These are phyloP conservation scores for Onychorhynchus coronatus DNA, from an alignment of 2,113 vertebrate species.

Conservation along the genomic window DNA sequence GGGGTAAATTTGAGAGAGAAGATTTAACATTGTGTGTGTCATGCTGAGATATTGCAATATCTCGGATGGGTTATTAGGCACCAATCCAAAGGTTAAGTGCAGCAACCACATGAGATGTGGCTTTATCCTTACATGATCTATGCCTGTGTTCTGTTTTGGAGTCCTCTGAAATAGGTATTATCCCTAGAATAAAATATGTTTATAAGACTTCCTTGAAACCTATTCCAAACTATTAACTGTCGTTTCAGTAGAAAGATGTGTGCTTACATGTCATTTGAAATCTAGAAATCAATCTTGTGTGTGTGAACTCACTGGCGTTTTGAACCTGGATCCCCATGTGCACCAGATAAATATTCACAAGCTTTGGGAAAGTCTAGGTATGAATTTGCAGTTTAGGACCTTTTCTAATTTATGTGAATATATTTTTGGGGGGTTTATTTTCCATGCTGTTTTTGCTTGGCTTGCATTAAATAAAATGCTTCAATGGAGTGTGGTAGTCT, in stretches of 20 bases:
- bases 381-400: neutral
- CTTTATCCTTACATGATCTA: constrained; percentile 63
- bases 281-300: neutral
- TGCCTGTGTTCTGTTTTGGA: neutral
- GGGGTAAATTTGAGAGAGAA: constrained; percentile 60
- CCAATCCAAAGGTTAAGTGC: constrained; percentile 64
- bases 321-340: neutral
- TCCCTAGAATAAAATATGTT: neutral
- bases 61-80: constrained; percentile 66
- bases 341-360: constrained; percentile 3
- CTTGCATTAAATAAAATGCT: constrained; percentile 65
- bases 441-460: constrained; percentile 54
- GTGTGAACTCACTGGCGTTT: neutral
- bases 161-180: neutral
- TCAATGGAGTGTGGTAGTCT: constrained; percentile 60
- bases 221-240: neutral
- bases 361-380: neutral
- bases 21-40: constrained; percentile 63
- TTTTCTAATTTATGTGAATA: constrained; percentile 35
- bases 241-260: neutral
- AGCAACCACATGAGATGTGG: constrained; percentile 56
- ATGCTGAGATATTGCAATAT: constrained; percentile 69
- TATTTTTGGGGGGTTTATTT: constrained; percentile 23
- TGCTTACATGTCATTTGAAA: neutral
- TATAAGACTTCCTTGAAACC: neutral